phyloP scores from a whole-genome alignment of 2,113 vertebrate genomes.

The Pseudorectes ferrugineus region DNA sequence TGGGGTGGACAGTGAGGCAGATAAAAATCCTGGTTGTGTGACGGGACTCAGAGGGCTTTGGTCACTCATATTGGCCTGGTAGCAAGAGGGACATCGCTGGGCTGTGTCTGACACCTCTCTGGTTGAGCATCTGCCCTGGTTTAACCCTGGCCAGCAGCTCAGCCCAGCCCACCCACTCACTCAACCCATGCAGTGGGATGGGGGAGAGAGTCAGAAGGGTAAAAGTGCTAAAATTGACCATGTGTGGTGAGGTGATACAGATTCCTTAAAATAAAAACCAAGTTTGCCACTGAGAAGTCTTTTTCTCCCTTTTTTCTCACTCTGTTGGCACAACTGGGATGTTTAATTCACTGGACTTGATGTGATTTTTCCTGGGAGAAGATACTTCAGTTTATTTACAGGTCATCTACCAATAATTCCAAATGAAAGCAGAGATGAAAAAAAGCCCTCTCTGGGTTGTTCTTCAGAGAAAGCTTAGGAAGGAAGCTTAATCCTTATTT shows the following conservation, averaged over 20 bases:
- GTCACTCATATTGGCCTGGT: background rate
- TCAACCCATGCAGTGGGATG: too few relatives aligned
- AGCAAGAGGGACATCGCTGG: fast-evolving
- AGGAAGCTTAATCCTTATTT: background rate
- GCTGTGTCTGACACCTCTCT: background rate
- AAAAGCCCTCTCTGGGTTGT: background rate
- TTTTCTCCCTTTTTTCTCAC: background rate
- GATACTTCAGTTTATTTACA: background rate
- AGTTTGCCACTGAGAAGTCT: background rate
- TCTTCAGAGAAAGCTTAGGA: background rate
- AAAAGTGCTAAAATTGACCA: background rate
- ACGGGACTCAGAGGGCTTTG: too few relatives aligned
- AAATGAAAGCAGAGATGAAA: background rate
- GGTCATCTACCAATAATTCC: background rate
- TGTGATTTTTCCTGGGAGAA: background rate
- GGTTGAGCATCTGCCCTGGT: background rate
- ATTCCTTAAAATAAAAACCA: background rate
- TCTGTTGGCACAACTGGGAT: background rate
- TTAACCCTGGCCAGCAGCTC: background rate
- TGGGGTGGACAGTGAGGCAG: background rate
- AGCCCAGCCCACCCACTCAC: background rate
- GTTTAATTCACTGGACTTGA: background rate
- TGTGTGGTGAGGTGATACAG: background rate
- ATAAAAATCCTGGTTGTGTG: background rate
- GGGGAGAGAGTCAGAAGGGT: background rate